Evolutionary conservation across 2,888 invertebrate species (phyloP).

Genomic region (Ochropleura plecta): DNA sequence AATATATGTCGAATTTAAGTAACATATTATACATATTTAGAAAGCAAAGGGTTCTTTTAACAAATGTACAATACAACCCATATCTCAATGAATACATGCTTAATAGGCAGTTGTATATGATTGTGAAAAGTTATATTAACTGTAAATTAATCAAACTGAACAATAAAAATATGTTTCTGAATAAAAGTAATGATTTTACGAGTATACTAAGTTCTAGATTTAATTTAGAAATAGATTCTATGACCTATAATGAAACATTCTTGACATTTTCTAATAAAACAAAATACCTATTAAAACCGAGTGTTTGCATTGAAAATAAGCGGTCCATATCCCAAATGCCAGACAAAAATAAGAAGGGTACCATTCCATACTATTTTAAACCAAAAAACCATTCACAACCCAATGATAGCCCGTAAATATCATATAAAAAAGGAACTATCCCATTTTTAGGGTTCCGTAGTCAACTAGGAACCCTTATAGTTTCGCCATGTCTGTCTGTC

Average conservation of each 20-base stretch:
- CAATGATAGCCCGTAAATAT: too few species aligned
- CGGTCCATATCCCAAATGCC: neutral
- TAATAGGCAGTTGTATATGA: neutral
- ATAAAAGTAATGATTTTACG: neutral
- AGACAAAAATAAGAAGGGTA: neutral
- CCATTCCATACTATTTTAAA: neutral
- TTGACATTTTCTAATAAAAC: neutral
- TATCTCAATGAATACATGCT: slow-evolving; percentile 4
- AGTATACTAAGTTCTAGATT: neutral
- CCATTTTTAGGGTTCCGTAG: too few species aligned
- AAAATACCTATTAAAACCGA: too few species aligned
- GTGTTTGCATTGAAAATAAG: neutral
- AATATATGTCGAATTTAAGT: neutral
- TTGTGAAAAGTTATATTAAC: neutral
- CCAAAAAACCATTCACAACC: too few species aligned
- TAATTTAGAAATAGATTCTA: slow-evolving; percentile 10
- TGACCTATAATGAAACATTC: neutral
- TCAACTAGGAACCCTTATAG: too few species aligned
- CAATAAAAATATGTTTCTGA: neutral
- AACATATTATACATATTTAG: neutral
- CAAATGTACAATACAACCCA: neutral
- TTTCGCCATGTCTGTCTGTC: too few species aligned
- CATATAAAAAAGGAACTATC: too few species aligned
- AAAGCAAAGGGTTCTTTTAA: neutral
- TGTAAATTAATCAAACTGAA: neutral